Evolutionary conservation across 2,113 vertebrate species (phyloP), one percentile per base, ranked within the genome.

Genomic region (Hemicordylus capensis): DNA sequence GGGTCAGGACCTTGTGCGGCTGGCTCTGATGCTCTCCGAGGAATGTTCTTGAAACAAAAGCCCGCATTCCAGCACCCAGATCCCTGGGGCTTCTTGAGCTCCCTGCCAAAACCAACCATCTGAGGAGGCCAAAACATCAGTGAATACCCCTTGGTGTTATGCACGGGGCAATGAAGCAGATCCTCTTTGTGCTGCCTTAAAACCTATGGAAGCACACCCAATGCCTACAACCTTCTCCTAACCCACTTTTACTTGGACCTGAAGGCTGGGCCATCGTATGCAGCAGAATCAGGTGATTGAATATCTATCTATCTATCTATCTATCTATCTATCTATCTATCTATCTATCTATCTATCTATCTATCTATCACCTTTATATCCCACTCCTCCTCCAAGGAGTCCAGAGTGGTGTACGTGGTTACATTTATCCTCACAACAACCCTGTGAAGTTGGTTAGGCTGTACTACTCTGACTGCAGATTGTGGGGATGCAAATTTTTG

Each of bases 1-100:
- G 79, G 31, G 28, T 6, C 11, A 61, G 42, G 58, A 44, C 4
- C 26, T 81, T 44, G 69, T 2, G 48, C 85, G 69, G 48, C 80
- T 79, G 76, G 42, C 72, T 39, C 63, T 14, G 48, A 67, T 77
- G 20, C 92, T 93, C 92, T 85, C 91, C 85, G 80, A 94, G 90
- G 88, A 91, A 91, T 85, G 87, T 87, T 88, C 85, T 88, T 92
- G 84, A 91, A 89, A 92, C 92, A 93, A 95, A 93, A 91, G 88
- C 81, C 76, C 78, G 76, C 76, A 94, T 91, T 91, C 85, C 89
- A 90, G 77, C 86, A 91, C 89, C 84, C 73, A 87, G 83, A 90
- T 93, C 90, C 74, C 84, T 83, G 83, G 15, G 67, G 85, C 58
- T 91, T 83, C 72, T 81, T 4, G 61, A 85, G 78, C 85, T 42